These are phyloP conservation scores for Hetaerina titia DNA, from an alignment of 2,888 invertebrate genomes.

Conservation along the genomic window DNA sequence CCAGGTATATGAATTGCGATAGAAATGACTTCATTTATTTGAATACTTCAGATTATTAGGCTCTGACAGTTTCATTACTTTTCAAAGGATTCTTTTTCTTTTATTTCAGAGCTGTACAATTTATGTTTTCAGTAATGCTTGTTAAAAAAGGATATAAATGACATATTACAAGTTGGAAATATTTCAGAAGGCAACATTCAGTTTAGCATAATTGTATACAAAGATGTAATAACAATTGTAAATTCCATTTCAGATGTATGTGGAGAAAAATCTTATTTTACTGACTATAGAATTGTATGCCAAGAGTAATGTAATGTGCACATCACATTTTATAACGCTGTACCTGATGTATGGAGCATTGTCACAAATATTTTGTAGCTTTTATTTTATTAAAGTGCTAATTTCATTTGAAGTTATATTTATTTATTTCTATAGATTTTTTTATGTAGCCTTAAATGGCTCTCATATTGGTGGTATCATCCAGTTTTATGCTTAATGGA, in stretches of 20 bases:
- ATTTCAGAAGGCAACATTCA: not conserved
- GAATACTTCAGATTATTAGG: constrained; percentile 10
- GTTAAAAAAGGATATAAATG: not conserved
- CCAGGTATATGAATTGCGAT: not conserved
- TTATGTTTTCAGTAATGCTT: not conserved
- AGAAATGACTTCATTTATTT: constrained; percentile 40
- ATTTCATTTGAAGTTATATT: constrained; percentile 46
- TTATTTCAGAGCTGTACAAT: not conserved
- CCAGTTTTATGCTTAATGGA: not conserved
- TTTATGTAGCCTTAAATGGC: not conserved
- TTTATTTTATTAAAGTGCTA: constrained; percentile 64
- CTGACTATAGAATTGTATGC: constrained; percentile 47
- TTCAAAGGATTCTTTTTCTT: not conserved
- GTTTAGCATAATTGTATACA: not conserved
- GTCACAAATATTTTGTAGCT: constrained; percentile 63
- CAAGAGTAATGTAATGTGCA: constrained; percentile 55
- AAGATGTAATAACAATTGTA: not conserved
- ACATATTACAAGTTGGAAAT: not conserved
- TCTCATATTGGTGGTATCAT: not conserved
- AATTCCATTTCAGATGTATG: not conserved
- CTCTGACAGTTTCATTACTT: not conserved
- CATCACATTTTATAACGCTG: constrained; percentile 63
- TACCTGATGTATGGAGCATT: constrained; percentile 63
- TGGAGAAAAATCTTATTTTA: constrained; percentile 11
- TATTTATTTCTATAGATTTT: not conserved